Conservation (phyloP, 2,888 invertebrate genomes). For the Drosophila basisetae region DNA sequence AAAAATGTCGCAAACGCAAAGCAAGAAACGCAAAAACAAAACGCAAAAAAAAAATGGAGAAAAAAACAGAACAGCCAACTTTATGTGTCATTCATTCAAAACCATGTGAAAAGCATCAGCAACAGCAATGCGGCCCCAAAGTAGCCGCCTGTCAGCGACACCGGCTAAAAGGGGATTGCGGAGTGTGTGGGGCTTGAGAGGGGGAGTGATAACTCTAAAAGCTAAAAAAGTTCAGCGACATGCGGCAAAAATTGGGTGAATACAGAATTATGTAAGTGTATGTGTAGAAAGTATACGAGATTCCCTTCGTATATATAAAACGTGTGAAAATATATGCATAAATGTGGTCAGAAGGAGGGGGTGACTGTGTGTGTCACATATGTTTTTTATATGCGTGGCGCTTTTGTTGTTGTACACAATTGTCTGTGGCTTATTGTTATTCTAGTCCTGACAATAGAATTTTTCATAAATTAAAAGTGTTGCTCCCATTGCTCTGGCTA, state of each 20-base stretch:
- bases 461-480: slow-evolving; percentile 78
- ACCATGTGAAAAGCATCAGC: slow-evolving; percentile 77
- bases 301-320: slow-evolving; percentile 35
- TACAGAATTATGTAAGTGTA: slow-evolving; percentile 40
- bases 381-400: slow-evolving; percentile 57
- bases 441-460: slow-evolving; percentile 72
- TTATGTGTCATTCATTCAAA: slow-evolving; percentile 80
- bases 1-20: slow-evolving; percentile 76
- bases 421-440: slow-evolving; percentile 72
- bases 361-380: slow-evolving; percentile 40
- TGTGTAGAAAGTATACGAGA: slow-evolving; percentile 33
- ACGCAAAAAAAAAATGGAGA: slow-evolving; percentile 29
- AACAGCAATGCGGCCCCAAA: slow-evolving; percentile 62
- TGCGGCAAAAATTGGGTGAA: slow-evolving; percentile 70
- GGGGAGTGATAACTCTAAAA: slow-evolving; percentile 41
- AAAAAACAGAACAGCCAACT: slow-evolving; percentile 57
- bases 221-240: slow-evolving; percentile 73
- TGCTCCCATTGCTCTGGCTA: slow-evolving; percentile 27
- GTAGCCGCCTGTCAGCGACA: slow-evolving; percentile 70
- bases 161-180: slow-evolving; percentile 22
- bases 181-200: not conserved
- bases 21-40: slow-evolving; percentile 62
- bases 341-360: slow-evolving; percentile 17
- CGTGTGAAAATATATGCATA: slow-evolving; percentile 60
- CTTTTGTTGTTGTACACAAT: slow-evolving; percentile 45